Evolutionary conservation across 2,797 vertebrate genomes (phyloP), one percentile per base, ranked within the genome.

Genomic region (Helicolenus hilgendorfi): DNA sequence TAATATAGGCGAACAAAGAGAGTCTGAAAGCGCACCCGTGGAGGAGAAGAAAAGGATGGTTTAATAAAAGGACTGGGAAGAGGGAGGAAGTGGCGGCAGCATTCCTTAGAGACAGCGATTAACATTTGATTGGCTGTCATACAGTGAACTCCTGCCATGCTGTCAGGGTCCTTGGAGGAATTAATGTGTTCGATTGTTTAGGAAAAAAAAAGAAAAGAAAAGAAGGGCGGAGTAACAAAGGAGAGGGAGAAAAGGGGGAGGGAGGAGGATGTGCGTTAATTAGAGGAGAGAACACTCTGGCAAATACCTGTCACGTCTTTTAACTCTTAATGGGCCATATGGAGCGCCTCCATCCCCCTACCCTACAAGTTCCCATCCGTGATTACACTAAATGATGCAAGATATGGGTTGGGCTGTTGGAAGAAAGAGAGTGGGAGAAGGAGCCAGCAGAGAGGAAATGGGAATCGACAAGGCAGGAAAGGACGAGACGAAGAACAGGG

Each of bases 101-200:
- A 53, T 29, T 91, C 91, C 91, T 90, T 7, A 7, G 92, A 95
- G 92, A 94, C 83, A 41, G 62, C 22, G 41, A 92, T 94, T 95
- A 95, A 89, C 83, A 90, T 92, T 92, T 95, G 91, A 96, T 95
- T 93, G 93, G 92, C 86, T 94, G 90, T 92, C 91, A 88, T 83
- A 74, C 26, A 64, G 81, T 87, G 88, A 91, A 93, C 90, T 90
- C 86, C 84, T 84, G 81, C 90, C 81, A 76, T 53, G 78, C 91
- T 89, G 87, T 84, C 65, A 36, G 67, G 31, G 71, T 85, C 83
- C 79, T 83, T 69, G 15, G 84, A 89, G 63, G 84, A 91, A 92
- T 90, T 53, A 83, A 77, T 73, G 45, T 83, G 67, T 79, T 67
- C 14, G 11, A 89, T 86, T 91, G 86, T 94, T 92, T 83, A 74